Evolutionary conservation across 1,140 invertebrate genomes (phyloP).

Genomic region (Trinorchestia longiramus): DNA sequence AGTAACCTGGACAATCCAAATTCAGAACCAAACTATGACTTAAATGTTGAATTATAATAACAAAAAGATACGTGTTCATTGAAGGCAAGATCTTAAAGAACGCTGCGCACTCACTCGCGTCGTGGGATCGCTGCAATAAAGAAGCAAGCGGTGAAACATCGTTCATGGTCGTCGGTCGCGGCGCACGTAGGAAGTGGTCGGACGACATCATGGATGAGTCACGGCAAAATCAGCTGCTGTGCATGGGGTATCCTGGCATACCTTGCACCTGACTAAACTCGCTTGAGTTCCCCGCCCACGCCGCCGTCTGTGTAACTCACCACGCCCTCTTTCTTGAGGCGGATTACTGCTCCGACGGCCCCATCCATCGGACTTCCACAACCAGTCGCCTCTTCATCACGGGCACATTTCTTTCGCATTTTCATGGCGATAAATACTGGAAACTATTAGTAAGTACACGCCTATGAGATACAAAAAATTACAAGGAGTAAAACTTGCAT

Average conservation of each 20-base stretch:
- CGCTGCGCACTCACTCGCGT: not conserved
- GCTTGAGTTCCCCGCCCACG: not conserved
- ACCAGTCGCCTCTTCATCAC: not conserved
- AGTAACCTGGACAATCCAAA: not conserved
- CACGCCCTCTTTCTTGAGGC: not conserved
- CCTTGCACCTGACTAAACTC: slow-evolving; percentile 6
- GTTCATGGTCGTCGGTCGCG: not conserved
- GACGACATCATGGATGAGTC: not conserved
- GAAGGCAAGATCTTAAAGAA: not conserved
- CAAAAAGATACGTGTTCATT: not conserved
- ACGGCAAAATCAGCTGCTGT: not conserved
- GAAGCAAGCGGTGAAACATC: not conserved
- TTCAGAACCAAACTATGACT: not conserved
- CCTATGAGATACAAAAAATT: not conserved
- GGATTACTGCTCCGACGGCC: not conserved
- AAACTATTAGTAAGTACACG: not conserved
- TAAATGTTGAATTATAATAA: not conserved
- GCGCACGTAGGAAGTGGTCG: not conserved
- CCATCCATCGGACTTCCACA: not conserved
- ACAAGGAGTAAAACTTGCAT: not conserved
- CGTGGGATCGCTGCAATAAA: not conserved
- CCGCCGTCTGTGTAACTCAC: not conserved
- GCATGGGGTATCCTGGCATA: slow-evolving; percentile 30
- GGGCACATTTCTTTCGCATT: not conserved
- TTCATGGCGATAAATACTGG: not conserved